Base-by-base conservation (phyloP, 2,888 invertebrate species). In the Drosophila limbata region DNA sequence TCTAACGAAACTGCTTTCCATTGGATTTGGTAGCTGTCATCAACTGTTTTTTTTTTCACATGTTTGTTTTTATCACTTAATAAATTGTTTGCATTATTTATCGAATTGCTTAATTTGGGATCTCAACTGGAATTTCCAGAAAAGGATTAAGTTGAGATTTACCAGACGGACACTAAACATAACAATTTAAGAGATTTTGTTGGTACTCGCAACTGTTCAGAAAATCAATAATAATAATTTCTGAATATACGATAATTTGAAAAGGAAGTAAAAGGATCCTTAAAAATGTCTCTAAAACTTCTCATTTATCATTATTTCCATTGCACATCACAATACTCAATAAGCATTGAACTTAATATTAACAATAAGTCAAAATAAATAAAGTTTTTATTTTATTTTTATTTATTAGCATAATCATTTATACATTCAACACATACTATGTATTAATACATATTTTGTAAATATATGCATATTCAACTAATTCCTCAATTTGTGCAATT, bases 11-110 rank as follows among this genome's bases (percentile, higher is more conserved):
- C 39, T 17, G 31, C 47, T 39, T 51, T 15, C 10, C 44, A 44
- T 44, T 42, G 13, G 11, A 17, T 53, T 25, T 44, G 40, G 37
- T 25, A 37, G 21, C 47, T 62, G 17, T 60, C 35, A 63, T 63
- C 37, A 48, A 39, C 17, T 47, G 47, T 28, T 28, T 37, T 33
- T 37, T 28, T 37, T 33, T n/a, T 42, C 5, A 42, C 13, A 13
- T 31, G 19, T 17, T n/a, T 15, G 6, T 31, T 19, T 28, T 45
- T 37, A 28, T 13, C 25, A 19, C 17, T 45, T 9, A 31, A 33
- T 37, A 47, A 33, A 33, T n/a, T 28, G 13, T 9, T 39, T 13
- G n/a, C 15, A 39, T 39, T 25, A 4, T 39, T 39, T 11, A 17
- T 4, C 15, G 2, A 40, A 40, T n/a, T 19, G 37, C 37, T 37